Evolutionary conservation across 2,888 invertebrate species (phyloP), one percentile per base, ranked within the genome.

Genomic region (Cephus pulcher): DNA sequence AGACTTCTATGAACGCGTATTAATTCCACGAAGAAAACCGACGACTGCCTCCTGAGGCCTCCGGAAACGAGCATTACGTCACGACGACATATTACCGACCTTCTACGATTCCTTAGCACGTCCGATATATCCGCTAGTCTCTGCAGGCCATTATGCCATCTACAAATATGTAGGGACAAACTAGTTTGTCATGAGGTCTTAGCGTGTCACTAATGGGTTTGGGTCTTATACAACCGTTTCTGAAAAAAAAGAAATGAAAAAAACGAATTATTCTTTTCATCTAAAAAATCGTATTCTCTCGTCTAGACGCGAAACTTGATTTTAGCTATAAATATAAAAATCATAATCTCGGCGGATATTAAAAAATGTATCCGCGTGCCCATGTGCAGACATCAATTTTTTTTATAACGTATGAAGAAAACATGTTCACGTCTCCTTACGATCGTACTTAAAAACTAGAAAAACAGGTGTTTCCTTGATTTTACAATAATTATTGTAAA

Each of bases 71-170:
- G 56, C 2, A 30, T 71, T 71, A 32, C 71, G 71, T 71, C 71
- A 71, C 23, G 56, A 56, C 56, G 71, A 71, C 71, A 33, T 71
- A 32, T 71, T 71, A 33, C 71, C 15, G 71, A 56, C 56, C 56
- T 56, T 23, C 56, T 56, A 56, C 56, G 23, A 56, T 23, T 56
- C 56, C 23, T 56, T 56, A 56, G 56, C 23, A 23, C 56, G 56
- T 6, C 9, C 56, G 23, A 56, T 56, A 23, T 9, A 56, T 40
- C 56, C 23, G 23, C 56, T 56, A 23, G 23, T 56, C 56, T 56
- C 9, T 23, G 56, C 23, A 23, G 56, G 56, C 9, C 56, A 56
- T 56, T 15, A 56, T 23, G 6, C 56, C 56, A 56, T 56, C 56
- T 23, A 23, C 15, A 56, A 23, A 56, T 56, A 56, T 56, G 2